Evolutionary conservation across 1,140 invertebrate species (phyloP).

Genomic region (Lasaia peninsularis): DNA sequence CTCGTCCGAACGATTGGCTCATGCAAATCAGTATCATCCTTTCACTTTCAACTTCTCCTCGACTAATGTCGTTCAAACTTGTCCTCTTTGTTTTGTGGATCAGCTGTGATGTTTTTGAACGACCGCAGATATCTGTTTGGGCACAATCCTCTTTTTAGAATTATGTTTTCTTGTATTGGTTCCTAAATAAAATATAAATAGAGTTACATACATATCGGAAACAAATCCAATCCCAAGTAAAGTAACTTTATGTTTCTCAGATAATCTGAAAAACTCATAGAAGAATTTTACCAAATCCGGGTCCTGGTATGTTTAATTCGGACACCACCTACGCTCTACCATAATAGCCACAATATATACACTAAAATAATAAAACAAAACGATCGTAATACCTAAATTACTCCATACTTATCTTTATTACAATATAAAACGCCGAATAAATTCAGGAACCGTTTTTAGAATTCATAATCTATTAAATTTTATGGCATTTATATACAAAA

Average conservation of each 20-base stretch:
- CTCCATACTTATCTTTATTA: slow-evolving; percentile 16
- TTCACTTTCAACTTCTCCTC: slow-evolving; percentile 40
- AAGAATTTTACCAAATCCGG: too few relatives aligned
- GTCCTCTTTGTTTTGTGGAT: slow-evolving; percentile 27
- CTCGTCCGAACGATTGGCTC: slow-evolving; percentile 27
- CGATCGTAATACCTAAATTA: neutral
- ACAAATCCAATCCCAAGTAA: too few relatives aligned
- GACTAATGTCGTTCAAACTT: slow-evolving; percentile 40
- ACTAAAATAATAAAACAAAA: neutral
- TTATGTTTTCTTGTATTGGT: too few relatives aligned
- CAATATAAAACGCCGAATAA: slow-evolving; percentile 23
- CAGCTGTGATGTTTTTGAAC: neutral
- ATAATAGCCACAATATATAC: neutral
- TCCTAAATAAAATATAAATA: too few relatives aligned
- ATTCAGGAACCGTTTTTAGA: slow-evolving; percentile 33
- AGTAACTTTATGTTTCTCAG: too few relatives aligned
- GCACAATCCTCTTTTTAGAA: too few relatives aligned
- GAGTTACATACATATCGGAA: too few relatives aligned
- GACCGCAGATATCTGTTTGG: too few relatives aligned
- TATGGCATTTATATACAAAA: slow-evolving; percentile 4
- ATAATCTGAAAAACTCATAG: too few relatives aligned
- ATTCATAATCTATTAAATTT: slow-evolving; percentile 34
- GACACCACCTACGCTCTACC: too few relatives aligned
- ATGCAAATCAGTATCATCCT: slow-evolving; percentile 41
- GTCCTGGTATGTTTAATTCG: too few relatives aligned